Base-by-base conservation (phyloP, 2,113 vertebrate species). In the Dermatemys mawii region DNA sequence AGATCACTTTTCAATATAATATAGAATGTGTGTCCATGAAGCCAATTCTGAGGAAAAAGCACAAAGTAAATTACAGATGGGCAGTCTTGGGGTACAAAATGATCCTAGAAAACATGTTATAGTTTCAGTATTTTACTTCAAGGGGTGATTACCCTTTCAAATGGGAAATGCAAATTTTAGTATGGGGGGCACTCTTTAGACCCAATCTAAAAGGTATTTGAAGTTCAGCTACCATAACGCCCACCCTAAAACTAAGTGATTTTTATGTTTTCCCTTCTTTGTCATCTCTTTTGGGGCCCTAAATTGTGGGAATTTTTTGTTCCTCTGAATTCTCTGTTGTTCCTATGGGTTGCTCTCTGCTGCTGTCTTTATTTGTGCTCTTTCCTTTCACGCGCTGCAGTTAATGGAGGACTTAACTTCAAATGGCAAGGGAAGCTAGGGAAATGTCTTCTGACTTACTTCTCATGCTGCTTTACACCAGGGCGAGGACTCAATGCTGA, bases 311-410 rank as follows among this genome's bases (percentile, higher is more conserved):
- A 70, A 38, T 46, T 76, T 46, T 76, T 76, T 22, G 8, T 60
- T 46, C 22, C 6, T 75, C 10, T 75, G 24, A 38, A 75, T 27
- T 41, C 11, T 41, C 70, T 44, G n/a, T 38, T 38, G 9, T 4
- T 73, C 38, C 38, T 73, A 26, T 24, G n/a, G 24, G 73, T 80
- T 3, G 44, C 4, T 46, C 8, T 14, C 35, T 46, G 2, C 10
- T 84, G 1, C 53, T 22, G 32, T 53, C 19, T 17, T 14, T 53
- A 0, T 1, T 6, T 81, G 26, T 57, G 0, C 19, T 75, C 22
- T 14, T 41, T 49, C 50, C 70, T 70, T 70, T 22, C 17, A 5
- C n/a, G 41, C 38, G 38, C 75, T 75, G 19, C 49, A 83, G 73
- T 41, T 63, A 48, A n/a, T n/a, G 44, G 55, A 49, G 81, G 11